Evolutionary conservation across 2,113 vertebrate genomes (phyloP).

Genomic region (Loxodonta africana): DNA sequence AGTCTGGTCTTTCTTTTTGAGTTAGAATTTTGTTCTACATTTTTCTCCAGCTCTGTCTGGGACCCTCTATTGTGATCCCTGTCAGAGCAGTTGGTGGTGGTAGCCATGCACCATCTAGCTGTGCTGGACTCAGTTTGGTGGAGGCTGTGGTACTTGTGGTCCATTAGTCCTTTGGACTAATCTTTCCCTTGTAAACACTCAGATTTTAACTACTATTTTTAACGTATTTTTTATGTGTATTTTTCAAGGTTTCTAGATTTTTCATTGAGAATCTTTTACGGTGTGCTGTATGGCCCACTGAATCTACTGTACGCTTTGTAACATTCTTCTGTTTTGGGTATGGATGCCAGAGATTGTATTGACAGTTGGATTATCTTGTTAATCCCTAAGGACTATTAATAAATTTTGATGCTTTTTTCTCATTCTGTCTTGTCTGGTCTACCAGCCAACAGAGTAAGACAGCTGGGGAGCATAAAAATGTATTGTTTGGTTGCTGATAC

Average conservation of each 20-base stretch:
- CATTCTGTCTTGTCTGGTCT: neutral
- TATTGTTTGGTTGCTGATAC: neutral
- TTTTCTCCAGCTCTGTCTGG: too few species aligned
- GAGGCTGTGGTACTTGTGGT: too few species aligned
- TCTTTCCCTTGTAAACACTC: neutral
- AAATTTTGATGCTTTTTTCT: neutral
- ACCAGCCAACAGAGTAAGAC: neutral
- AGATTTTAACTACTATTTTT: neutral
- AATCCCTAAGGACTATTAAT: neutral
- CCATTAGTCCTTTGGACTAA: too few species aligned
- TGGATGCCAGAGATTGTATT: neutral
- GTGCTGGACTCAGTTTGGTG: too few species aligned
- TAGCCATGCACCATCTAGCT: too few species aligned
- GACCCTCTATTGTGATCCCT: too few species aligned
- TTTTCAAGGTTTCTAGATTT: neutral
- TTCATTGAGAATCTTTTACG: neutral
- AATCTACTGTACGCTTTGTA: neutral
- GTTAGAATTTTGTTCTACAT: too few species aligned
- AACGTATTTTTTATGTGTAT: neutral
- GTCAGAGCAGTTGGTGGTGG: too few species aligned
- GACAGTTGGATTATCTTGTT: neutral
- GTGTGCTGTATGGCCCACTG: neutral
- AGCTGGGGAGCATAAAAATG: neutral
- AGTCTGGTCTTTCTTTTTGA: too few species aligned
- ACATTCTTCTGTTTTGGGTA: neutral